A percentile compares a stretch with the other conserved stretches of the same genome.
These are phyloP conservation scores for Chelonoidis abingdonii DNA, from an alignment of 2,113 vertebrate species.

Conservation along the genomic window DNA sequence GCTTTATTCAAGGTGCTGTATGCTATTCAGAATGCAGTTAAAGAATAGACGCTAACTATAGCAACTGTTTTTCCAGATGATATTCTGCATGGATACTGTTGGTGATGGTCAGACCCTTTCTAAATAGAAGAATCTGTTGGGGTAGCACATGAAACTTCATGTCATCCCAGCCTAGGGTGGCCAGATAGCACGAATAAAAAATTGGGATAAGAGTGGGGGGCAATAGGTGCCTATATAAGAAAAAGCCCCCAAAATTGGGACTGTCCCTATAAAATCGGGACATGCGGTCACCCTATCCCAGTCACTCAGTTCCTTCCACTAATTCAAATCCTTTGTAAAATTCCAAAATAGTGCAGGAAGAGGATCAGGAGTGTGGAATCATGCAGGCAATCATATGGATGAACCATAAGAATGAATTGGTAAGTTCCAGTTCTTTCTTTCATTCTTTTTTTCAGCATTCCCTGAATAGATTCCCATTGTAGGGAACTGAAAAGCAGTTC, in stretches of 20 bases:
- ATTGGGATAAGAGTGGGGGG: no score
- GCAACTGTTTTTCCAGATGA: not conserved
- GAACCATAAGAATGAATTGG: not conserved
- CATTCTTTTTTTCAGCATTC: not conserved
- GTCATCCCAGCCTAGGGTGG: not conserved
- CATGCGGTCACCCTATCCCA: not conserved
- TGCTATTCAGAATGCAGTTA: not conserved
- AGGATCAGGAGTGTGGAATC: rapidly evolving
- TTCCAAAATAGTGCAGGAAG: not conserved
- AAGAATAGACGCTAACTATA: not conserved
- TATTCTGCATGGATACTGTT: not conserved
- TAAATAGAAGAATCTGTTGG: not conserved
- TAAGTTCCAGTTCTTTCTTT: not conserved
- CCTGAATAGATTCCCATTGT: not conserved
- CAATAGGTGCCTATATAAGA: no score
- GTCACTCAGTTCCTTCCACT: not conserved
- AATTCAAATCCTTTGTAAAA: not conserved
- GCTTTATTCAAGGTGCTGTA: not conserved
- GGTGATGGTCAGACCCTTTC: not conserved
- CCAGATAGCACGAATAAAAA: no score
- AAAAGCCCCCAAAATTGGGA: no score
- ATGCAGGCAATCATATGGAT: not conserved
- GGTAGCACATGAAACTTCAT: not conserved
- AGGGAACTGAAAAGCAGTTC: not conserved
- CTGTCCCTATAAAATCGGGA: no score